Evolutionary conservation across 1,140 invertebrate genomes (phyloP), one percentile per base, ranked within the genome.

Genomic region (Drosophila santomea): DNA sequence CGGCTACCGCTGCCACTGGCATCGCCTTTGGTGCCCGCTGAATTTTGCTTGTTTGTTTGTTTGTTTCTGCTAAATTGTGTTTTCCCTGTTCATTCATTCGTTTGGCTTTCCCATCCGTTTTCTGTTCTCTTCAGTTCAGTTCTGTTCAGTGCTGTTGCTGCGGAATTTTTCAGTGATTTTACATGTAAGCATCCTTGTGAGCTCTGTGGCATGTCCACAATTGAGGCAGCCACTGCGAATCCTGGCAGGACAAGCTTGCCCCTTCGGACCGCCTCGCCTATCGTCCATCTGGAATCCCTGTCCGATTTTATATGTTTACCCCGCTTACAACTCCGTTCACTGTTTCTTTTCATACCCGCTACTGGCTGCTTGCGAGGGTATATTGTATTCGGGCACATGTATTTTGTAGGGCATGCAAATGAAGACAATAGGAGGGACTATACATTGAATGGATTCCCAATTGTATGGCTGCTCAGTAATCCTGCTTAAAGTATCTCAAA

Each of bases 41-140:
- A 69, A 55, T 64, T 75, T 60, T 84, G 76, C 78, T 86, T 86
- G 75, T 81, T 78, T 78, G 76, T 82, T 79, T 83, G 76, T 84
- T 88, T 88, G 85, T 89, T 88, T 89, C 80, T 78, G 80, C 73
- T 84, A 88, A 88, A 88, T 89, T 88, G 84, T 88, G 85, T 89
- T 88, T 88, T 89, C 84, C 83, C 83, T 89, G 83, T 84, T 88
- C 83, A 88, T 88, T 88, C 84, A 89, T 83, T 88, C 83, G 83
- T 80, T 80, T 80, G 47, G 76, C 61, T 71, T 69, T 44, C 44
- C 54, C 75, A 60, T 50, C 41, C 73, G 57, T 32, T 56, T 17
- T 32, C 38, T 52, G 43, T 23, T 45, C 43, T 10, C 8, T 12
- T 8, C 32, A 32, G 32, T 43, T 6, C 41, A 15, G 28, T 15